Percentiles rank a stretch among this genome's conserved stretches.
phyloP scores from a whole-genome alignment of 1,140 invertebrate species.

The Drosophila pruinosa region DNA sequence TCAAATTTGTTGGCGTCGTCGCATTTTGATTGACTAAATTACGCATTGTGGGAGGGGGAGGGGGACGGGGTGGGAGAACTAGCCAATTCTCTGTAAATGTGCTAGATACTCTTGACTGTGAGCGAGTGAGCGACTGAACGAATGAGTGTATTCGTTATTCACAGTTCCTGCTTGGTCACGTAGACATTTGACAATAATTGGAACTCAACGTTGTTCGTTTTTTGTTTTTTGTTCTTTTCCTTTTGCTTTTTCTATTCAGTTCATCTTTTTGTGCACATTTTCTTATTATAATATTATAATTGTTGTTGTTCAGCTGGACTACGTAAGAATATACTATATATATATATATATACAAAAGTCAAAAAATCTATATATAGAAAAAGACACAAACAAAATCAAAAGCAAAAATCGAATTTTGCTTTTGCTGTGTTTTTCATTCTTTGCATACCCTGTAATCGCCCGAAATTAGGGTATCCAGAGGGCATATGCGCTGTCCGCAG shows the following conservation, averaged over 20 bases:
- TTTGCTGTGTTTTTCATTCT: constrained; percentile 14
- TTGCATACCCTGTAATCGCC: background rate
- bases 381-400: constrained; percentile 7
- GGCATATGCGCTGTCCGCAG: background rate
- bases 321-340: constrained; percentile 35
- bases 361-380: constrained; percentile 47
- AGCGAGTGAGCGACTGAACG: background rate
- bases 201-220: constrained; percentile 3
- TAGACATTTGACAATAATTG: constrained; percentile 47
- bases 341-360: constrained; percentile 22
- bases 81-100: background rate
- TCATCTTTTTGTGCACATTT: background rate
- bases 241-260: background rate
- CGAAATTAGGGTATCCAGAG: background rate
- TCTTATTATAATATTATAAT: constrained; percentile 8
- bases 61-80: background rate
- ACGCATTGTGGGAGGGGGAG: constrained; percentile 12
- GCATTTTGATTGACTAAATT: constrained; percentile 43
- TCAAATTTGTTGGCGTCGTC: constrained; percentile 32
- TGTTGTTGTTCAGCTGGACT: constrained; percentile 33
- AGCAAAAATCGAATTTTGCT: background rate
- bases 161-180: constrained; percentile 56
- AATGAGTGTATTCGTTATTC: constrained; percentile 8
- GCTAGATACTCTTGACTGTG: background rate
- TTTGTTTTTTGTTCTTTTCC: background rate